Evolutionary conservation across 2,113 vertebrate species (phyloP).

Genomic region (Illadopsis cleaveri): DNA sequence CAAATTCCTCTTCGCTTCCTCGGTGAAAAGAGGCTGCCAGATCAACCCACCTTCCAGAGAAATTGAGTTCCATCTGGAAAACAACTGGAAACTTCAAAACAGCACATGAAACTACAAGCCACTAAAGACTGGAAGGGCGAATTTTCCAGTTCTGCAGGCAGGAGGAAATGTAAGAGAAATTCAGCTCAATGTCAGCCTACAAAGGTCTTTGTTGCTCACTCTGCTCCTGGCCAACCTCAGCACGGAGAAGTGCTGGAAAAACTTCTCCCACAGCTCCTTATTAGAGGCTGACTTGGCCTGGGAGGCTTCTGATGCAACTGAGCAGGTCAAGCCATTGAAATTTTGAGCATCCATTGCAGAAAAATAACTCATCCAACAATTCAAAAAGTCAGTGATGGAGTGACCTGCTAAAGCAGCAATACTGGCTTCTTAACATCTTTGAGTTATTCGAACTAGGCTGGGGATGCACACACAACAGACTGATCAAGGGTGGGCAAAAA

Average conservation of each 20-base stretch:
- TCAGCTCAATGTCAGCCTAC: background rate
- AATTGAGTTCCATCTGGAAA: background rate
- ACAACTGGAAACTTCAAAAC: background rate
- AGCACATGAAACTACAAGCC: background rate
- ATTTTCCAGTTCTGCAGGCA: background rate
- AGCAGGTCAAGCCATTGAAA: background rate
- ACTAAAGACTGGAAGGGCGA: background rate
- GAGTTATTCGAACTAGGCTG: background rate
- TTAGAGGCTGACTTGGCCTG: background rate
- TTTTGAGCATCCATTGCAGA: background rate
- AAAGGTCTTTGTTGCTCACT: background rate
- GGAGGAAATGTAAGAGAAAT: background rate
- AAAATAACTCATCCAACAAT: background rate
- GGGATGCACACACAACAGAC: background rate
- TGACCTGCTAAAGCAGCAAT: background rate
- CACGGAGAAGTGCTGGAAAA: background rate
- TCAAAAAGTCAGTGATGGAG: background rate
- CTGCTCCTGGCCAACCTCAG: background rate
- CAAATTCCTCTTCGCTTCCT: background rate
- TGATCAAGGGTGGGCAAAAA: background rate
- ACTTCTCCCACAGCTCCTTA: background rate
- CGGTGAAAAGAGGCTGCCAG: background rate
- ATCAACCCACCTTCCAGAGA: background rate
- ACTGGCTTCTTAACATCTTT: background rate
- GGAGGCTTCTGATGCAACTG: background rate